Base-by-base conservation (phyloP, 2,113 vertebrate species). In the Rhinichthys klamathensis region DNA sequence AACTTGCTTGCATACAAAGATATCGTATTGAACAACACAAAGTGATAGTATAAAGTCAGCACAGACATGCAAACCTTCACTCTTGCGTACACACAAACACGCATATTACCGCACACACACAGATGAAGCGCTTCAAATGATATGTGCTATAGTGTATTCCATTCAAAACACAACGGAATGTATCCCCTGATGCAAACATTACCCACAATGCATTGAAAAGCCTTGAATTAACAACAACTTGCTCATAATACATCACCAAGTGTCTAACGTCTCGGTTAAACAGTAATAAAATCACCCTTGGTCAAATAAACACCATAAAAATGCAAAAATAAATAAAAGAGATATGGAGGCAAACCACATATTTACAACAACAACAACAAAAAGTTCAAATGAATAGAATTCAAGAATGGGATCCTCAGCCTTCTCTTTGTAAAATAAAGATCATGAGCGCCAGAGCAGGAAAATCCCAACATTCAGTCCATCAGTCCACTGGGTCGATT, bases 21-120 rank as follows among this genome's bases (percentile, higher is more conserved):
- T 81, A 89, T 74, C 16, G 16, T 82, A 92, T 88, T 78, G 91
- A 92, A 91, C 86, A 89, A 92, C 89, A 93, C 89, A 88, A 92
- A 90, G 84, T 90, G 93, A 94, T 93, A 94, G 92, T 93, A 92
- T 90, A 89, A 92, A 92, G 81, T 91, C 83, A 91, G 91, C 91
- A 69, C 90, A 23, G 27, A 56, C 78, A 85, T 86, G 80, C 84
- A 86, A 72, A 82, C 80, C 44, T 77, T 73, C 73, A 77, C 75
- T 82, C 89, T 89, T 80, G 87, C 90, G 51, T 73, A 89, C 90
- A 89, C 89, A 58, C 81, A 88, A 88, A 86, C 88, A 80, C 73
- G 32, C 67, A 80, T 85, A 88, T 85, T 87, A 72, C 56, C 85
- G 77, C 81, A 82, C 76, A 13, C 87, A 35, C 58, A 58, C 88